Conservation (phyloP, 2,888 invertebrate genomes). For the Dermolepida albohirtum region DNA sequence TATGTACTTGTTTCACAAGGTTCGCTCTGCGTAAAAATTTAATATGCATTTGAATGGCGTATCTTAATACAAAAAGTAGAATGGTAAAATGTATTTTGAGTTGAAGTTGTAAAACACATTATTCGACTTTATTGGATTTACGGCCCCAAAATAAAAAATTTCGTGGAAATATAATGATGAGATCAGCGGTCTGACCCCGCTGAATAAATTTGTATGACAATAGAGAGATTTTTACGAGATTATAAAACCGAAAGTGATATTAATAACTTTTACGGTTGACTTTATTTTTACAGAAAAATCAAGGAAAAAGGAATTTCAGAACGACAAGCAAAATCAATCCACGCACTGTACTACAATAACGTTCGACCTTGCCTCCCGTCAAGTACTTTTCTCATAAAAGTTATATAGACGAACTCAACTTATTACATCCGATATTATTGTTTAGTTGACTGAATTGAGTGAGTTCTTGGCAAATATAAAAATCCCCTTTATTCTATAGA, state of each 20-base stretch:
- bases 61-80: not conserved
- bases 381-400: conserved; percentile 18
- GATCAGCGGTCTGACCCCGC: conserved; percentile 2
- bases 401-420: conserved; percentile 6
- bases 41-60: conserved; percentile 20
- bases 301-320: not conserved
- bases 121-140: conserved; percentile 1
- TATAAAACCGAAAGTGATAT: conserved; percentile 14
- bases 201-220: conserved; percentile 13
- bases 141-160: conserved; percentile 3
- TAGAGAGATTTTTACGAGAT: not conserved
- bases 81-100: not conserved
- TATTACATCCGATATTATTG: conserved; percentile 1
- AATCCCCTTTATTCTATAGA: not conserved
- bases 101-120: conserved; percentile 1
- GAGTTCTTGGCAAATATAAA: not conserved
- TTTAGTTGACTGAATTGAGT: too few relatives aligned
- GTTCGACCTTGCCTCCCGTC: conserved; percentile 7
- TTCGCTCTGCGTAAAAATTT: not conserved
- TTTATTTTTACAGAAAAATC: too few relatives aligned
- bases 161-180: conserved; percentile 10
- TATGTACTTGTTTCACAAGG: not conserved
- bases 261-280: conserved; percentile 1
- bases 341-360: conserved; percentile 2
- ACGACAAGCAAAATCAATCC: conserved; percentile 6